Conservation (phyloP, 2,888 invertebrate species). For the Stenodema calcarata region DNA sequence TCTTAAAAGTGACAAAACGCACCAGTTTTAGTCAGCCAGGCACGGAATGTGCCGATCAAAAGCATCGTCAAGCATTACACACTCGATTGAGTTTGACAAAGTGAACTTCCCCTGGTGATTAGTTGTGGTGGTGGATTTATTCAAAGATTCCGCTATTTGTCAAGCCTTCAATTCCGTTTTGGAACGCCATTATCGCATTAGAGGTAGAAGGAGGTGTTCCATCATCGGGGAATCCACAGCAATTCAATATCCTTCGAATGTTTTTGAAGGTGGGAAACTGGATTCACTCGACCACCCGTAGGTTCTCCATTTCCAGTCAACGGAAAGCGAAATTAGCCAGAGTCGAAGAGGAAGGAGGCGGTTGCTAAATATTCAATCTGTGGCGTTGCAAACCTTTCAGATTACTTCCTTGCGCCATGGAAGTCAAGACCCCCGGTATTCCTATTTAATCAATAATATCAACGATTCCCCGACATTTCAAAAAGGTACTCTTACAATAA, state of each 20-base stretch:
- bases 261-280: not conserved
- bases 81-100: no score
- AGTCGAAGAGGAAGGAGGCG: not conserved
- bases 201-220: not conserved
- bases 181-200: not conserved
- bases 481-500: no score
- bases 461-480: no score
- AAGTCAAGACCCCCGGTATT: not conserved
- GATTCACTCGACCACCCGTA: not conserved
- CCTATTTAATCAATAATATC: no score
- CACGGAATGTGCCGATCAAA: no score
- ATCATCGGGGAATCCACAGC: not conserved
- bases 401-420: not conserved
- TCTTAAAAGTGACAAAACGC: no score
- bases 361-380: not conserved
- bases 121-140: no score
- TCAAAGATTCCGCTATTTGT: no score
- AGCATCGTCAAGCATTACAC: no score
- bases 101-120: no score
- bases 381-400: not conserved
- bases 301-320: not conserved
- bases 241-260: not conserved
- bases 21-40: no score
- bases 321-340: not conserved
- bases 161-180: not conserved